phyloP scores from a whole-genome alignment of 2,113 vertebrate genomes.

The Crotalus tigris region DNA sequence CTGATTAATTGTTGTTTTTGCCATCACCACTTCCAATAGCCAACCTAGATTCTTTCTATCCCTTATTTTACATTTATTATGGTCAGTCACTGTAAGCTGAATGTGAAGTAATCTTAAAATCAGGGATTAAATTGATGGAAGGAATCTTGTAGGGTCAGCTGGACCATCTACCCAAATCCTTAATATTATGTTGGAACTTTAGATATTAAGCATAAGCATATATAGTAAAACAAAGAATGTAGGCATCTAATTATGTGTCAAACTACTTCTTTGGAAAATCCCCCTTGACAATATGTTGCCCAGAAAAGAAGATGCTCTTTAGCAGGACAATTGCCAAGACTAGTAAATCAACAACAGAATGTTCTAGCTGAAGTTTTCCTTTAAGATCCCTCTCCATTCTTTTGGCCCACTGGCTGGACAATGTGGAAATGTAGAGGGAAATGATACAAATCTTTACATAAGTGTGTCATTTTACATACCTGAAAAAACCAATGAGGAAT shows the following conservation, averaged over 20 bases:
- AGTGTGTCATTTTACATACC: background rate
- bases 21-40: background rate
- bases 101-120: background rate
- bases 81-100: background rate
- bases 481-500: constrained; percentile 52
- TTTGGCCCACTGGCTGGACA: constrained; percentile 32
- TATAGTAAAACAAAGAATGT: background rate
- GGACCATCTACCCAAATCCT: background rate
- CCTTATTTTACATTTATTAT: background rate
- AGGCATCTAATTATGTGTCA: background rate
- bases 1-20: background rate
- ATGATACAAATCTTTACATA: constrained; percentile 44
- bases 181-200: background rate
- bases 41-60: background rate
- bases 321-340: constrained; percentile 30
- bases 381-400: constrained; percentile 26
- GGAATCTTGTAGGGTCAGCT: background rate
- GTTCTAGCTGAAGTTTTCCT: constrained; percentile 22
- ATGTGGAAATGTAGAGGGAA: constrained; percentile 41
- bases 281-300: constrained; percentile 5
- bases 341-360: constrained; percentile 30
- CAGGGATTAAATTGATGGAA: background rate
- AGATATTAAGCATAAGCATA: background rate
- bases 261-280: background rate
- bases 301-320: constrained; percentile 20